Evolutionary conservation across 2,113 vertebrate species (phyloP), one percentile per base, ranked within the genome.

Genomic region (Silurus asotus): DNA sequence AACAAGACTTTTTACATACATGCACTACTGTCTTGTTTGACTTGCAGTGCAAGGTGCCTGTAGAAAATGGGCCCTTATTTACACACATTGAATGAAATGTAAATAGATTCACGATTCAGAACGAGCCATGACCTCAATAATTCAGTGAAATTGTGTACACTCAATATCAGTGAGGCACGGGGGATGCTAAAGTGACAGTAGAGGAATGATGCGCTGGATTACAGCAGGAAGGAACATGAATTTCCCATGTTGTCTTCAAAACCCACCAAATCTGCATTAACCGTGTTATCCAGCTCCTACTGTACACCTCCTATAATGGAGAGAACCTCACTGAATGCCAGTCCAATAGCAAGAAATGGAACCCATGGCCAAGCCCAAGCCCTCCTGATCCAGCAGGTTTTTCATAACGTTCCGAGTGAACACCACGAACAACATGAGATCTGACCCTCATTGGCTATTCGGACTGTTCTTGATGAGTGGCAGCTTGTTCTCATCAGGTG

Each of bases 381-480:
- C 8, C 59, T 69, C 55, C 23, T 53, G 51, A 15, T 28, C 83
- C 91, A 61, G 56, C 48, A 23, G 72, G 81, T 81, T 84, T 81
- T 84, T 77, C 48, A 0, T 72, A 77, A 77, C 37, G 70, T 72
- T 72, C 28, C 80, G 49, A 75, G 84, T 70, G 83, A 77, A 76
- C n/a, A 28, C 64, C 77, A 64, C 65, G 83, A 77, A 76, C n/a
- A 28, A 56, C 77, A 64, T 86, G 77, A 67, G 72, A 62, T 72
- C 56, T 13, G 15, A 37, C 62, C 69, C 67, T 37, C 55, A 59
- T 37, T 77, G 82, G 65, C 83, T 94, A 92, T 88, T 96, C 97
- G 0, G 93, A 95, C 87, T 95, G 95, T 90, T 97, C 95, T 0
- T 94, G 93, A 89, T 96, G 95, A 0, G 93, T 91, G 2, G 93